These are phyloP conservation scores for Ctenopoma kingsleyae DNA, from an alignment of 2,797 vertebrate species.

Conservation along the genomic window DNA sequence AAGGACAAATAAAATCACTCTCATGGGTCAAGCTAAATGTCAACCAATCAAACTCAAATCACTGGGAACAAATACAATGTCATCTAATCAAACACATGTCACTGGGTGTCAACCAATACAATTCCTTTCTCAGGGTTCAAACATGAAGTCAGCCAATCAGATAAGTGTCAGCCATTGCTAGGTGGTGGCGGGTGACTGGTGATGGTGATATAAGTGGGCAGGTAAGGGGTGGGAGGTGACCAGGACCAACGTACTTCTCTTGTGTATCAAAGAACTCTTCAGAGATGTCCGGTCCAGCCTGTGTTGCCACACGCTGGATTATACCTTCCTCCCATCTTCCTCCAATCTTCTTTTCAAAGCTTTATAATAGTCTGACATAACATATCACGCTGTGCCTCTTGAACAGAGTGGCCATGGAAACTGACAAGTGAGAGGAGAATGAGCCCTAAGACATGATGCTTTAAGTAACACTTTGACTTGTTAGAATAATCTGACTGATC, in stretches of 20 bases:
- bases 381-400: constrained; percentile 6
- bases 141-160: constrained; percentile 60
- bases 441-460: constrained; percentile 17
- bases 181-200: constrained; percentile 9
- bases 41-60: constrained; percentile 54
- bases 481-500: constrained; percentile 26
- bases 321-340: constrained; percentile 44
- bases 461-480: constrained; percentile 20
- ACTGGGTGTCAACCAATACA: constrained; percentile 56
- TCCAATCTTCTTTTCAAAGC: constrained; percentile 45
- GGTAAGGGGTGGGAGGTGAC: constrained; percentile 34
- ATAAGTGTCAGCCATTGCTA: constrained; percentile 44
- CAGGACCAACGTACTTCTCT: constrained; percentile 34
- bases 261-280: constrained; percentile 68
- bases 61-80: constrained; percentile 46
- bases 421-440: constrained; percentile 8
- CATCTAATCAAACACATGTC: constrained; percentile 52
- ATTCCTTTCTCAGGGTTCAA: constrained; percentile 62
- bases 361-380: constrained; percentile 21
- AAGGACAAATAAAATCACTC: constrained; percentile 37
- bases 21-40: constrained; percentile 43
- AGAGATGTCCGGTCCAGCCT: constrained; percentile 44
- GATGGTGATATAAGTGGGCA: constrained; percentile 60
- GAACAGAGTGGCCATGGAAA: constrained; percentile 17
- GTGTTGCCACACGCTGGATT: constrained; percentile 49